Evolutionary conservation across 2,113 vertebrate genomes (phyloP).

Genomic region (Harpagus bidentatus): DNA sequence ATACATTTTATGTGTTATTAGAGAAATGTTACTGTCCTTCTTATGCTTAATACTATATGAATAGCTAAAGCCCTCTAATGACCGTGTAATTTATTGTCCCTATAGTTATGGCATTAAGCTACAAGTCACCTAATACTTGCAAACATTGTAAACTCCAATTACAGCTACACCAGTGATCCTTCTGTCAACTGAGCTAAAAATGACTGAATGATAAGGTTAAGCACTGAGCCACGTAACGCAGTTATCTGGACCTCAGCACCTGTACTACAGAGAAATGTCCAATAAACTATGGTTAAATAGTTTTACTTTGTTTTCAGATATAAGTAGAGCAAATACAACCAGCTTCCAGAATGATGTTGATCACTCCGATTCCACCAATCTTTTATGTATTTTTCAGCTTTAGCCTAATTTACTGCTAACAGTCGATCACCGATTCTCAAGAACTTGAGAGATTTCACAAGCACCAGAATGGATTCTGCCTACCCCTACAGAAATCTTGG

Average conservation of each 20-base stretch:
- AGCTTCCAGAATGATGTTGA: conserved; percentile 27
- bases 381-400: conserved; percentile 14
- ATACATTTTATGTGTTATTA: conserved; percentile 37
- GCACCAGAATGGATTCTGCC: background rate
- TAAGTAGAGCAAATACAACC: conserved; percentile 39
- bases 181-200: conserved; percentile 47
- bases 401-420: background rate
- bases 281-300: conserved; percentile 44
- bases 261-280: conserved; percentile 48
- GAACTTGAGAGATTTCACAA: background rate
- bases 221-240: background rate
- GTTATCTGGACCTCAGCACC: conserved; percentile 26
- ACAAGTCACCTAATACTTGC: conserved; percentile 56
- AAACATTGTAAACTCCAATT: conserved; percentile 60
- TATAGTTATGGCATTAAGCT: conserved; percentile 49
- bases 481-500: background rate
- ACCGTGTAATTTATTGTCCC: conserved; percentile 21
- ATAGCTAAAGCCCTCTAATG: conserved; percentile 36
- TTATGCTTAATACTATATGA: conserved; percentile 14
- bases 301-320: conserved; percentile 17
- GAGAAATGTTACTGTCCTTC: conserved; percentile 33
- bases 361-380: background rate
- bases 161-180: conserved; percentile 49
- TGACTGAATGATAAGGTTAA: conserved; percentile 47
- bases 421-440: background rate